phyloP scores from a whole-genome alignment of 2,888 invertebrate genomes.

The Cheilosia urbana region DNA sequence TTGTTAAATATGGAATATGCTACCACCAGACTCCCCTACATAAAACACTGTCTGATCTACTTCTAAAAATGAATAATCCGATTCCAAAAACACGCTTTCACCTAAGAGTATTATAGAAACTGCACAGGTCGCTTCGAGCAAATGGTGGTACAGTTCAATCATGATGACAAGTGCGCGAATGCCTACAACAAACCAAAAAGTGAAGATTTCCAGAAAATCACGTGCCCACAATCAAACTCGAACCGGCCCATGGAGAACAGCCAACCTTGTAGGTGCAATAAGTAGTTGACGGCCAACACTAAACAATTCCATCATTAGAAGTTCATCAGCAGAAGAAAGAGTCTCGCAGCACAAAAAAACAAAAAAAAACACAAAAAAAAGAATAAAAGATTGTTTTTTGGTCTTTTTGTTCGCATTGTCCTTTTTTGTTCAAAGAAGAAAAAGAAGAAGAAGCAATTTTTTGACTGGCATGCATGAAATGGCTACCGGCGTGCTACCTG shows the following conservation, averaged over 20 bases:
- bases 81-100: neutral
- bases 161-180: neutral
- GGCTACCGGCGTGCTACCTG: conserved; percentile 46
- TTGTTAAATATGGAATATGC: too few relatives aligned
- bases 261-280: conserved; percentile 50
- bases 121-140: neutral
- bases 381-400: conserved; percentile 25
- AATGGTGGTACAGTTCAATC: conserved; percentile 20
- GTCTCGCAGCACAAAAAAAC: neutral
- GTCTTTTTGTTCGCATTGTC: conserved; percentile 37
- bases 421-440: neutral
- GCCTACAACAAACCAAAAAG: neutral
- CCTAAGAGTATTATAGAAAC: neutral
- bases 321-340: conserved; percentile 28
- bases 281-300: conserved; percentile 42
- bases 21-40: too few relatives aligned
- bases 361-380: neutral
- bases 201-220: neutral
- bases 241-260: neutral
- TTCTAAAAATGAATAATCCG: neutral
- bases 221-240: conserved; percentile 1
- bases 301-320: conserved; percentile 58
- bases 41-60: too few relatives aligned
- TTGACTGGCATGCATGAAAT: conserved; percentile 24
- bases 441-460: conserved; percentile 7